A percentile compares a stretch with the other conserved stretches of the same genome.
Evolutionary conservation across 2,113 vertebrate species (phyloP).

Genomic region (Chaetura pelagica): DNA sequence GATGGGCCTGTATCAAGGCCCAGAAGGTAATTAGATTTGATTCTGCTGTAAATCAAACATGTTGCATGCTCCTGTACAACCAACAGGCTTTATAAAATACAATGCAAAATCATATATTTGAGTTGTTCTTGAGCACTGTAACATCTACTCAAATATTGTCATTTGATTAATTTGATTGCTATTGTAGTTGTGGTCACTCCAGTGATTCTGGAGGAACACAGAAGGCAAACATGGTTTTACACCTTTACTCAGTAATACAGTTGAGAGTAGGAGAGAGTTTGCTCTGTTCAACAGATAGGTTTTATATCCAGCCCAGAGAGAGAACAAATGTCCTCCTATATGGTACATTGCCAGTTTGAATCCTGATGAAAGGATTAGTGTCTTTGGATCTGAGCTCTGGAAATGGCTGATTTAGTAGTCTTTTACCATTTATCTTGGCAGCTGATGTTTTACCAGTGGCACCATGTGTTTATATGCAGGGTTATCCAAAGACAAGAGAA

Average conservation of each 20-base stretch:
- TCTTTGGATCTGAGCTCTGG: neutral
- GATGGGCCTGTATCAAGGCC: neutral
- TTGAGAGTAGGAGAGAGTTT: neutral
- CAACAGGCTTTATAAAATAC: neutral
- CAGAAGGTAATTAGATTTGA: neutral
- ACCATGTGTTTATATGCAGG: neutral
- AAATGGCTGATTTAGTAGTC: constrained; percentile 20
- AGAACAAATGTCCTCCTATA: neutral
- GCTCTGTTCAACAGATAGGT: neutral
- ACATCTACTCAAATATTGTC: neutral
- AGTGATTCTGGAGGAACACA: neutral
- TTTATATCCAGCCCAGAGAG: neutral
- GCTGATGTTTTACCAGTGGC: neutral
- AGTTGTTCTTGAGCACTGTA: neutral
- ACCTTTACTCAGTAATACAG: neutral
- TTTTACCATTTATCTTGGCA: constrained; percentile 10
- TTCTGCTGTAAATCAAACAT: rapidly evolving
- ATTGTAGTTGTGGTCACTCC: rapidly evolving
- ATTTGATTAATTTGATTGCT: neutral
- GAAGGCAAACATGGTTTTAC: neutral
- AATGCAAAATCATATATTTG: neutral
- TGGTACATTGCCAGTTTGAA: constrained; percentile 2
- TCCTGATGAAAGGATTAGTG: constrained; percentile 11
- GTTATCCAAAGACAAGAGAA: neutral
- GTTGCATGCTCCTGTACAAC: neutral